Evolutionary conservation across 2,797 vertebrate genomes (phyloP), one percentile per base, ranked within the genome.

Genomic region (Lerista edwardsae): DNA sequence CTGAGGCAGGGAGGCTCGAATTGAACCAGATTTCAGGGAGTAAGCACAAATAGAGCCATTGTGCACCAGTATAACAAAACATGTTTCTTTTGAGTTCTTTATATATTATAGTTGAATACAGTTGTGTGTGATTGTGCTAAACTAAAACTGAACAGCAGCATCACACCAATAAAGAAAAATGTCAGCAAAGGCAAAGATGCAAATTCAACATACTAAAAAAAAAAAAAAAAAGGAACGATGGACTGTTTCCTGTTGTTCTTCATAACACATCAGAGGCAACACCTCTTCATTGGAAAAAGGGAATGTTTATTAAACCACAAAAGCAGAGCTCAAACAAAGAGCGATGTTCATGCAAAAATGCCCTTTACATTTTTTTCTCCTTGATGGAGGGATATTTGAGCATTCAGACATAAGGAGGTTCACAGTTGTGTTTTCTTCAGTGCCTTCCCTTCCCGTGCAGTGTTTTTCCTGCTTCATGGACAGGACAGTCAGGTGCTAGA

Each of bases 21-120:
- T 80, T 7, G 75, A 79, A 21, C 68, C 27, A 75, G 65, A 68
- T 89, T 91, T 85, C 61, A 73, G 85, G 82, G n/a, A n/a, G 1
- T 86, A 83, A 86, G 8, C 73, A 87, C 79, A 76, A 85, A 71
- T 1, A 0, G 21, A 12, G 10, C 51, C 84, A 29, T 14, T 81
- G 85, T n/a, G 29, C 67, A 55, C 34, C n/a, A 41, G 5, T 55
- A 51, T 82, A 88, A 82, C 31, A 77, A 67, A 77, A 65, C 62
- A n/a, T 77, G 76, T 82, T 5, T 71, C 19, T 27, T 65, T 88
- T 55, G 65, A 27, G 65, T 47, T 78, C 29, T 23, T 62, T 72
- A 19, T 17, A 61, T 77, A 57, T 44, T 84, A 78, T 8, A 47
- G 25, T 7, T n/a, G 34, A 59, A 72, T 79, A 23, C 61, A 57